phyloP scores from a whole-genome alignment of 2,797 vertebrate species.

The Coregonus suidteri region DNA sequence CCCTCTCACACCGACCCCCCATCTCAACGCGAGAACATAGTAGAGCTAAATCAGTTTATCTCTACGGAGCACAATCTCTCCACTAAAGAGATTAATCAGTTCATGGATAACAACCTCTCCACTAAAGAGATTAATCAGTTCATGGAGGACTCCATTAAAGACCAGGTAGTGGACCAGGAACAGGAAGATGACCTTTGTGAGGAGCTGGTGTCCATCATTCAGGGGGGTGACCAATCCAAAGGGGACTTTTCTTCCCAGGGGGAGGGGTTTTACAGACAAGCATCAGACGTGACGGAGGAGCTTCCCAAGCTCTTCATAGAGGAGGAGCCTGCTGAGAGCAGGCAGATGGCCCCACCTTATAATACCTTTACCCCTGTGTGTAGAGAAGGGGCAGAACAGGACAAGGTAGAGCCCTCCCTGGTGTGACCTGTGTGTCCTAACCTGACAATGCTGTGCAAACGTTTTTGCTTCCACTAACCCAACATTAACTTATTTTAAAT shows the following conservation, averaged over 20 bases:
- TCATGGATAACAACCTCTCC: too few species aligned
- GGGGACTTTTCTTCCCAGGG: constrained; percentile 46
- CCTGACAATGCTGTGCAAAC: not conserved
- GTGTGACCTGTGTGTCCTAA: constrained; percentile 10
- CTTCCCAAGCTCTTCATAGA: constrained; percentile 78
- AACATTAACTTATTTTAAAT: not conserved
- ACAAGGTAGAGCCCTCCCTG: not conserved
- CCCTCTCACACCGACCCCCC: not conserved
- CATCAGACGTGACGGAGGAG: constrained; percentile 54
- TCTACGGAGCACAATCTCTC: too few species aligned
- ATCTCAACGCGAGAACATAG: too few species aligned
- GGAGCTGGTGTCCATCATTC: constrained; percentile 66
- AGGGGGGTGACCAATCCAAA: constrained; percentile 58
- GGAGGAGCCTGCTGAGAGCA: constrained; percentile 70
- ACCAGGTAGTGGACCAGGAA: constrained; percentile 63
- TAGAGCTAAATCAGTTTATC: too few species aligned
- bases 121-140: not conserved
- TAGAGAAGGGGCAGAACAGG: not conserved
- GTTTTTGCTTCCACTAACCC: not conserved
- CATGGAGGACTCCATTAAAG: constrained; percentile 47
- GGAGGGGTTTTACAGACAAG: constrained; percentile 47
- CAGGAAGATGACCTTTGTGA: constrained; percentile 59
- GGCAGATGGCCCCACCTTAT: constrained; percentile 51
- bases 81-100: too few species aligned
- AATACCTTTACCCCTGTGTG: constrained; percentile 54